Evolutionary conservation across 2,113 vertebrate genomes (phyloP).

Genomic region (Lucifuga dentata): DNA sequence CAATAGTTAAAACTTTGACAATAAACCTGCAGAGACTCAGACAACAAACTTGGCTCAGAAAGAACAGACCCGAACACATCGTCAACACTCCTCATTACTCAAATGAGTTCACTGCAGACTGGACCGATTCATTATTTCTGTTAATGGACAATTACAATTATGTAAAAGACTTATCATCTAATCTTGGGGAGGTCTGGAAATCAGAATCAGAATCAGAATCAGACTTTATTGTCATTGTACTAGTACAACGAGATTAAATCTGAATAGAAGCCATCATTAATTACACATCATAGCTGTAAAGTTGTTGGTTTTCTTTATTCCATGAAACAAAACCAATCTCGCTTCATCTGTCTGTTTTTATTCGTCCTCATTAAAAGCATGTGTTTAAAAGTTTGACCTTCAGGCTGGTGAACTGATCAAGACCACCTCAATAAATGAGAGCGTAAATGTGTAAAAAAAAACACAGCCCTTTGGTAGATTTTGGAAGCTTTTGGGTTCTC

Average conservation of each 20-base stretch:
- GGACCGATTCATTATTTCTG: conserved; percentile 75
- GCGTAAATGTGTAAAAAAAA: conserved; percentile 65
- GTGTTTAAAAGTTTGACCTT: conserved; percentile 56
- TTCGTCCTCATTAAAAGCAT: conserved; percentile 45
- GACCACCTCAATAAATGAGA: conserved; percentile 74
- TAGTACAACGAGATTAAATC: no score
- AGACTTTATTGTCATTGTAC: no score
- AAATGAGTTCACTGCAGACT: conserved; percentile 72
- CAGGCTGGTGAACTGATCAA: conserved; percentile 68
- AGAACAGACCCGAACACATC: conserved; percentile 71
- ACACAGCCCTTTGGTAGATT: conserved; percentile 69
- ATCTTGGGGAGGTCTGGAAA: conserved; percentile 50
- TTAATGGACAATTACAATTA: conserved; percentile 75
- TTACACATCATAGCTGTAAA: conserved; percentile 43
- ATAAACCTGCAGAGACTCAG: conserved; percentile 59
- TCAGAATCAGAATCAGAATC: no score
- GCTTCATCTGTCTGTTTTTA: conserved; percentile 30
- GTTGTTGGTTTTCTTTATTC: conserved; percentile 33
- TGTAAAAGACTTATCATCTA: conserved; percentile 69
- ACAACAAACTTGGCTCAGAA: conserved; percentile 66
- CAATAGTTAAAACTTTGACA: conserved; percentile 62
- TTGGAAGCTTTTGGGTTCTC: conserved; percentile 79
- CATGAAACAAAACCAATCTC: conserved; percentile 27
- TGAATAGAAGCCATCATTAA: conserved; percentile 57
- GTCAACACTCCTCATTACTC: conserved; percentile 79